A percentile compares a stretch with the other conserved stretches of the same genome.
Conservation (phyloP, 1,140 invertebrate genomes). For the Sminthurides bifidus region DNA sequence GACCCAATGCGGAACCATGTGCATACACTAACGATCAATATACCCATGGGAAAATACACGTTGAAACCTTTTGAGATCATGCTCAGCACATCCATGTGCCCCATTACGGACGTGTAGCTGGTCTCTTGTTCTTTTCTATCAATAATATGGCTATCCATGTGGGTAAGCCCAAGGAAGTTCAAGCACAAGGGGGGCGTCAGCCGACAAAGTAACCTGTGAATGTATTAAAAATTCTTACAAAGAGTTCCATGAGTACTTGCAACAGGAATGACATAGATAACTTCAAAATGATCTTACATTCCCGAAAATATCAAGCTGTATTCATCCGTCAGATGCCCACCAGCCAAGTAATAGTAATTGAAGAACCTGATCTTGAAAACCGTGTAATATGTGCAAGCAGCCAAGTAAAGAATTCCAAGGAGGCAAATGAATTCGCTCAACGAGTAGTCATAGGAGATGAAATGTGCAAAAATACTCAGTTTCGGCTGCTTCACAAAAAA, state of each 20-base stretch:
- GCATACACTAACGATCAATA: constrained; percentile 81
- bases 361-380: constrained; percentile 90
- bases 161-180: constrained; percentile 93
- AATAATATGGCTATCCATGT: constrained; percentile 95
- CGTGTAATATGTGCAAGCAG: constrained; percentile 95
- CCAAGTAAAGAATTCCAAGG: constrained; percentile 35
- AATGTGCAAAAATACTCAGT: constrained; percentile 86
- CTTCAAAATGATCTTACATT: constrained; percentile 44
- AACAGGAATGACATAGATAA: not conserved
- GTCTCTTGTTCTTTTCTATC: constrained; percentile 67
- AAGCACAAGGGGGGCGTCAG: constrained; percentile 96
- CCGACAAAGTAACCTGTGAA: constrained; percentile 78
- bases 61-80: constrained; percentile 97
- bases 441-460: constrained; percentile 80
- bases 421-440: constrained; percentile 57
- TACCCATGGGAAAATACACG: constrained; percentile 96
- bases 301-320: constrained; percentile 97
- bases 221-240: constrained; percentile 14
- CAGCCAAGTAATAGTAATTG: constrained; percentile 93
- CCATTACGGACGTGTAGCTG: constrained; percentile 93
- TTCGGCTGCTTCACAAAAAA: constrained; percentile 88
- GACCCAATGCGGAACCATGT: constrained; percentile 93
- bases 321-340: constrained; percentile 95
- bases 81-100: constrained; percentile 95
- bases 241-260: not conserved